A percentile compares a stretch with the other conserved stretches of the same genome.
phyloP scores from a whole-genome alignment of 2,113 vertebrate species.

The Bos taurus region ARS-UCD2.0 NC_037342.1:68121001-68121500 shows the following conservation, averaged over 20 bases:
- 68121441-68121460: background rate
- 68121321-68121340: background rate
- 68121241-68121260: background rate
- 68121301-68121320: background rate
- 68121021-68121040: background rate
- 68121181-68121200: background rate
- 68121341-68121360: background rate
- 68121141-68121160: background rate
- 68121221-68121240: background rate
- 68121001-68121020: background rate
- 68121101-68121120: background rate
- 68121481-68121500: background rate
- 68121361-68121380: background rate
- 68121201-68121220: background rate
- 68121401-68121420: background rate
- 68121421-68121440: background rate
- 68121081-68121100: background rate
- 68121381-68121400: background rate
- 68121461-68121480: background rate
- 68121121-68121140: background rate
- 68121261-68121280: background rate
- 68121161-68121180: background rate
- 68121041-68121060: background rate
- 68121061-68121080: background rate
- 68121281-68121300: background rate